Base-by-base conservation (phyloP, 2,888 invertebrate species). In the Linnaemya tessellans region DNA sequence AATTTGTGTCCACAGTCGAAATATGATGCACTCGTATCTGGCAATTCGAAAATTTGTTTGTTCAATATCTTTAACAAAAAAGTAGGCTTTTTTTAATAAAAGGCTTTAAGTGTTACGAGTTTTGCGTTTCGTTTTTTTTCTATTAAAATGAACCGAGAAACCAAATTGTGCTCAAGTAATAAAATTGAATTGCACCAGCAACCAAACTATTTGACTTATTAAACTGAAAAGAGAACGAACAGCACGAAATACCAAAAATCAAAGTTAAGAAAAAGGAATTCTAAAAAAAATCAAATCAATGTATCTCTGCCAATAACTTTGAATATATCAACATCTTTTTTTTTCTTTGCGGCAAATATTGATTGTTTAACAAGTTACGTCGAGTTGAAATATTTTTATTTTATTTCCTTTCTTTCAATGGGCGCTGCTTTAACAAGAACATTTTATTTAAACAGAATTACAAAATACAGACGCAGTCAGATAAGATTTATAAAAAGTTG, bases 291-390 rank as follows among this genome's bases (percentile, higher is more conserved):
- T 43, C 49, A 78, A 83, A 71, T 71, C 58, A 82, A 58, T 58
- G 70, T 46, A 64, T 82, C 46, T 71, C 70, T 67, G 22, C 20
- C 78, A 74, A 79, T 70, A 75, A 74, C 74, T 79, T 77, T 38
- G 43, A 68, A 64, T 56, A 54, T 22, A 18, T 73, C 43, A n/a
- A 18, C 54, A 65, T 5, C 30, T 30, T 3, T 71, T 73, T 74
- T 67, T 51, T 41, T 18, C 43, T 67, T 67, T 68, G 18, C 65
- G 56, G 73, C 80, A 84, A 78, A 81, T 81, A 84, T 85, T 75
- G 82, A 82, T 82, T 85, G 74, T 74, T 79, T 68, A 81, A 75
- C 70, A 85, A 81, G 73, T 82, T 75, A 22, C n/a, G 9, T 43
- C 46, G 68, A 58, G 9, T 43, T 58, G 68, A 58, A 67, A 58